These are phyloP conservation scores for Passer domesticus DNA, from an alignment of 2,113 vertebrate species.

Conservation along the genomic window DNA sequence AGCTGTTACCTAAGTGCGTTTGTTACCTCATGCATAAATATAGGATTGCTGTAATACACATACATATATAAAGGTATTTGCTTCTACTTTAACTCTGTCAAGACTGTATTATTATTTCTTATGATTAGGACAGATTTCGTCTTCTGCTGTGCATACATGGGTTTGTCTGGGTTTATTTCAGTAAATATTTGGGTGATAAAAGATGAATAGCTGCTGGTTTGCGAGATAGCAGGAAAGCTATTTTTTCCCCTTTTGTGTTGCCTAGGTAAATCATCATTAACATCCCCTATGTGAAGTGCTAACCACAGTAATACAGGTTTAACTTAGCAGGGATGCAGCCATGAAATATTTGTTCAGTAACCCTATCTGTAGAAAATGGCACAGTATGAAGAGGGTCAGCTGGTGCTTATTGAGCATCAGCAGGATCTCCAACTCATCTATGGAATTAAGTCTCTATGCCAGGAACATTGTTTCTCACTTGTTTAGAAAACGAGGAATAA, in stretches of 20 bases:
- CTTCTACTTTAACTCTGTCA: constrained; percentile 59
- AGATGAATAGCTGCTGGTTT: constrained; percentile 9
- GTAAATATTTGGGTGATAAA: constrained; percentile 1
- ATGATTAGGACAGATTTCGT: not conserved
- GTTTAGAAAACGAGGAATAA: not conserved
- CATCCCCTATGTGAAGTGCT: constrained; percentile 48
- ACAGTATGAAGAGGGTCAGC: constrained; percentile 57
- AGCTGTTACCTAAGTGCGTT: constrained; percentile 79
- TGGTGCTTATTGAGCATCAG: constrained; percentile 40
- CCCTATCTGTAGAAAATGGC: constrained; percentile 56
- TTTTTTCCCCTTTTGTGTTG: constrained; percentile 39
- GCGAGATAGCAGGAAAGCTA: constrained; percentile 33
- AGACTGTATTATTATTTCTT: constrained; percentile 44
- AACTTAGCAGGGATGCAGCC: constrained; percentile 62
- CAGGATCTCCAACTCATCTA: constrained; percentile 40
- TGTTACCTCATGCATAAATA: constrained; percentile 83
- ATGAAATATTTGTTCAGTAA: constrained; percentile 53
- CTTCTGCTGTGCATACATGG: not conserved
- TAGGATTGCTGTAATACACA: constrained; percentile 71
- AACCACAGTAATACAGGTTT: constrained; percentile 24
- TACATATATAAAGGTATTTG: constrained; percentile 46
- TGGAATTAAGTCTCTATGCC: constrained; percentile 33
- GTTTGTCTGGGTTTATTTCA: not conserved
- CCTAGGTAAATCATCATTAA: constrained; percentile 52
- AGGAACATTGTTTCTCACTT: constrained; percentile 37